phyloP scores from a whole-genome alignment of 1,140 invertebrate species.

The Leptinotarsa lineolata region DNA sequence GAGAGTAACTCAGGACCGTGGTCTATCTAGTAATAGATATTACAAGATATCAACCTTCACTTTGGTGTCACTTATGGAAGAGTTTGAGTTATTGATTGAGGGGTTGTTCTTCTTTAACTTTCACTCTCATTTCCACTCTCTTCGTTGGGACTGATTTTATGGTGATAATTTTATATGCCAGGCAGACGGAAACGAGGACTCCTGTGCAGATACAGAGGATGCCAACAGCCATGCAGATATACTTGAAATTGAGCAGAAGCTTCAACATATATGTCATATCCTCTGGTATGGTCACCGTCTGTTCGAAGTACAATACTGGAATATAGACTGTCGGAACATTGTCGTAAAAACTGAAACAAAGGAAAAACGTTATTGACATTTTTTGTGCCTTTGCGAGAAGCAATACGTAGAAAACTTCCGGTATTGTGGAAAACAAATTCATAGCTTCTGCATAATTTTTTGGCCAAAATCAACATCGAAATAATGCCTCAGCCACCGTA shows the following conservation, averaged over 20 bases:
- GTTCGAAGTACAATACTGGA: conserved; percentile 78
- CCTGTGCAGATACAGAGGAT: conserved; percentile 35
- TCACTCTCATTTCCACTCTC: not conserved
- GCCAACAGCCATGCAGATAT: conserved; percentile 39
- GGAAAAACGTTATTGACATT: not conserved
- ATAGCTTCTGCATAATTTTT: too few relatives aligned
- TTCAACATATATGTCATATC: conserved; percentile 36
- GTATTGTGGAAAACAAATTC: too few relatives aligned
- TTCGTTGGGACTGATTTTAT: conserved; percentile 2
- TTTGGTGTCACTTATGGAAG: too few relatives aligned
- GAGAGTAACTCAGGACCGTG: too few relatives aligned
- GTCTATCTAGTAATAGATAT: too few relatives aligned
- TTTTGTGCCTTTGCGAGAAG: too few relatives aligned
- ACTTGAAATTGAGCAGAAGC: conserved; percentile 40
- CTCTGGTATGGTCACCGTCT: conserved; percentile 63
- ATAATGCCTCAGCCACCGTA: too few relatives aligned
- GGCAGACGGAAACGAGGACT: conserved; percentile 30
- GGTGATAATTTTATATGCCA: conserved; percentile 34
- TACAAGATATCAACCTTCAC: too few relatives aligned
- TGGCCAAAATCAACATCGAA: too few relatives aligned
- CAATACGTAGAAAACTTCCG: too few relatives aligned
- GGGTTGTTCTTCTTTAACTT: conserved; percentile 33
- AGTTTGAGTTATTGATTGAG: not conserved
- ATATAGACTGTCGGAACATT: conserved; percentile 71
- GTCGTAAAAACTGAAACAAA: conserved; percentile 62